These are phyloP conservation scores for Octodonta nipae DNA, from an alignment of 2,888 invertebrate genomes.

Conservation along the genomic window DNA sequence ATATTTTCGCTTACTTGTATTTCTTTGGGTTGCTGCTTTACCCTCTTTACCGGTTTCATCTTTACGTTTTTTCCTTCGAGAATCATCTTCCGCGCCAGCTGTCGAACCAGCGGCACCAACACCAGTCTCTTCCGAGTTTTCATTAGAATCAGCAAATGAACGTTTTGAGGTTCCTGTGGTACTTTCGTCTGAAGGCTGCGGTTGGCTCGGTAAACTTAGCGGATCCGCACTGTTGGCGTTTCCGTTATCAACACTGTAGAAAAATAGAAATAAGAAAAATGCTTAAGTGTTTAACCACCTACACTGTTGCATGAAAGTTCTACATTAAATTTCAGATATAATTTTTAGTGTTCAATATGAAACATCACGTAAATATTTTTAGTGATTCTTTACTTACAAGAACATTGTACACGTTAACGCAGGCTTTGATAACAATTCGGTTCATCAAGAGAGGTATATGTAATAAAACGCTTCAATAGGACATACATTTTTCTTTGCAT, in stretches of 20 bases:
- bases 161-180: slow-evolving; percentile 15
- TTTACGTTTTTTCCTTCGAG: slow-evolving; percentile 62
- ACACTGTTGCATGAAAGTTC: no score
- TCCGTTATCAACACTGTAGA: background rate
- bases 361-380: no score
- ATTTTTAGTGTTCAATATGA: no score
- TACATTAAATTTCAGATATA: no score
- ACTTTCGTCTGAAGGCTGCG: slow-evolving; percentile 19
- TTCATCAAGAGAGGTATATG: no score
- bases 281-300: no score
- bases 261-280: background rate
- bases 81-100: slow-evolving; percentile 56
- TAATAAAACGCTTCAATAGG: no score
- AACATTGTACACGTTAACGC: no score
- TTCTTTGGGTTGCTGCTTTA: slow-evolving; percentile 51
- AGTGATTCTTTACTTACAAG: no score
- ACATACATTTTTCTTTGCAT: no score
- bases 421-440: no score
- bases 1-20: slow-evolving; percentile 28
- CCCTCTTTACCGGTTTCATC: slow-evolving; percentile 55
- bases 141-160: slow-evolving; percentile 29
- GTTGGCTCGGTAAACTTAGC: slow-evolving; percentile 18
- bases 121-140: slow-evolving; percentile 23
- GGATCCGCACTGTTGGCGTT: slow-evolving; percentile 25
- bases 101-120: background rate